Conservation (phyloP, 2,113 vertebrate genomes). For the Spermophilus dauricus region DNA sequence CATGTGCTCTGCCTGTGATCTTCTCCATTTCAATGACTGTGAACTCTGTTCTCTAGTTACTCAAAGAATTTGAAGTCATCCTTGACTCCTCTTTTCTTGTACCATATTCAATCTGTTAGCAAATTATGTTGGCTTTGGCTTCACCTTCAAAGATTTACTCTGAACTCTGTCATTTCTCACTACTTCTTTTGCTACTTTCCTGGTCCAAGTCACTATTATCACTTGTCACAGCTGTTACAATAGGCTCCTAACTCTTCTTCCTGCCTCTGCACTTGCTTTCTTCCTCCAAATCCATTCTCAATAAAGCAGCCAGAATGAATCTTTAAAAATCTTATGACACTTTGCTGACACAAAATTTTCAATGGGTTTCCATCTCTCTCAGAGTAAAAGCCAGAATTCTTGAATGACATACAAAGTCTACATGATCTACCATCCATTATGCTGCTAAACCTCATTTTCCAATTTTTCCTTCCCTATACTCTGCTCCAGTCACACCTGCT, state of each 20-base stretch:
- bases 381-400: slow-evolving; percentile 38
- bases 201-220: not conserved
- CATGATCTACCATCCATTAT: not conserved
- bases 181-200: not conserved
- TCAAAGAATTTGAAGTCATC: not conserved
- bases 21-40: not conserved
- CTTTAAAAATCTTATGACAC: not conserved
- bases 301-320: not conserved
- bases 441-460: not conserved
- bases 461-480: not conserved
- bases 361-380: not conserved
- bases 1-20: not conserved
- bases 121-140: not conserved
- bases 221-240: not conserved
- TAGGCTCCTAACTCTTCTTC: not conserved
- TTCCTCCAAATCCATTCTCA: slow-evolving; percentile 6
- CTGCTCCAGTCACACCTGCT: not conserved
- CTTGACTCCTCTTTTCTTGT: not conserved
- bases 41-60: not conserved
- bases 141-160: not conserved
- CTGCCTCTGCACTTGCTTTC: not conserved
- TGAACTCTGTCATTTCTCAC: not conserved
- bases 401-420: not conserved
- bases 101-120: not conserved
- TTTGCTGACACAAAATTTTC: not conserved